Base-by-base conservation (phyloP, 2,888 invertebrate genomes). In the Trachelus stipa region DNA sequence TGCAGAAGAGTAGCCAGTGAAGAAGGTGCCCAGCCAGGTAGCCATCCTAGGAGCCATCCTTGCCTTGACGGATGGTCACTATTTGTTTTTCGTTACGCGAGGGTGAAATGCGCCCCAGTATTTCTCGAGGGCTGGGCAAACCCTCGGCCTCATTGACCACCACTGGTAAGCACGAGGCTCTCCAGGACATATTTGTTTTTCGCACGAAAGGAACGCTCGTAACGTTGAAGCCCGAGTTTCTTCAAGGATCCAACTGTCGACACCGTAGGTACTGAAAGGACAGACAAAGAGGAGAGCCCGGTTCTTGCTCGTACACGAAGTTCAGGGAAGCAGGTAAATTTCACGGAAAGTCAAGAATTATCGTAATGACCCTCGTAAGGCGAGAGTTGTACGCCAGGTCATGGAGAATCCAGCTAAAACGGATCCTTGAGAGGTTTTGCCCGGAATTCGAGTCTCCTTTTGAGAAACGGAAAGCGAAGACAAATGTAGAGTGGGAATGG, bases 11-110 rank as follows among this genome's bases (percentile, higher is more conserved):
- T 56, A 56, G 40, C 40, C 40, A 6, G 40, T 23, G 56, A 23
- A 56, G 56, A 56, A 56, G 9, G 56, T 9, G 56, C 23, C 23
- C 56, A 56, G 56, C 56, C 56, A 56, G 56, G 56, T 15, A 23
- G 9, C 23, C 56, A 9, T 56, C 9, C 23, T 9, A 15, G 4
- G 40, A 40, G 40, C 40, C 4, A 15, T 40, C 40, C 15, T 40
- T 23, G 35, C 23, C 71, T 6, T 74, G 23, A 84, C 85, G 83
- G 82, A 85, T 87, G 79, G 78, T 75, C 75, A 77, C 85, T 88
- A 86, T 88, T 88, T 88, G 88, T 88, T 88, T 88, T 88, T 88
- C 88, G 88, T 88, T 88, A 88, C 83, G 87, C 82, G 84, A 56
- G 23, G 23, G 2, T 56, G 56, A 83, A 88, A 88, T 87, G 86